phyloP scores from a whole-genome alignment of 2,113 vertebrate genomes.

The Cinclus cinclus region DNA sequence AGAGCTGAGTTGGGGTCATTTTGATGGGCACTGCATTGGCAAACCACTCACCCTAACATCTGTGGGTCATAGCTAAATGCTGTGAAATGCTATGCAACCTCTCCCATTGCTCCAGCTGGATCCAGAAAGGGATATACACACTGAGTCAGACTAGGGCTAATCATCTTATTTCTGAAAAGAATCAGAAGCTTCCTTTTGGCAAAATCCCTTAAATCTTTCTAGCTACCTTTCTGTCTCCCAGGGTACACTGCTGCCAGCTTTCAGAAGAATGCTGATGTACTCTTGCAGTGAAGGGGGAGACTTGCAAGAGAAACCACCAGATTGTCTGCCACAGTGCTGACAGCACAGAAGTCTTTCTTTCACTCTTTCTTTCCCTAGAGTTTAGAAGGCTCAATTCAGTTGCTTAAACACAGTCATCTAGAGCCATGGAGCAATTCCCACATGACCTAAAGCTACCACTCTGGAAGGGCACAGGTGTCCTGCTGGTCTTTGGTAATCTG shows the following conservation, averaged over 20 bases:
- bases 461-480: background rate
- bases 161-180: conserved; percentile 21
- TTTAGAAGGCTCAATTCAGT: background rate
- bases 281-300: background rate
- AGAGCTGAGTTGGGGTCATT: background rate
- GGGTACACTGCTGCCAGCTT: background rate
- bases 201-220: conserved; percentile 13
- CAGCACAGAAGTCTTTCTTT: background rate
- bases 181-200: background rate
- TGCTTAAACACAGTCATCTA: background rate
- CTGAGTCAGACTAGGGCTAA: background rate
- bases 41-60: background rate
- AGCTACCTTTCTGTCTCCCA: background rate
- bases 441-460: background rate
- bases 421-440: background rate
- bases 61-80: background rate
- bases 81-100: background rate
- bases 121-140: background rate
- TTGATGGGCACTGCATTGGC: background rate
- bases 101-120: conserved; percentile 1
- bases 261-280: background rate
- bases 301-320: background rate
- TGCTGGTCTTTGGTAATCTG: background rate
- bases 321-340: background rate
- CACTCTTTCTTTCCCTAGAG: background rate